phyloP scores from a whole-genome alignment of 2,888 invertebrate species.

The Andrena haemorrhoa region DNA sequence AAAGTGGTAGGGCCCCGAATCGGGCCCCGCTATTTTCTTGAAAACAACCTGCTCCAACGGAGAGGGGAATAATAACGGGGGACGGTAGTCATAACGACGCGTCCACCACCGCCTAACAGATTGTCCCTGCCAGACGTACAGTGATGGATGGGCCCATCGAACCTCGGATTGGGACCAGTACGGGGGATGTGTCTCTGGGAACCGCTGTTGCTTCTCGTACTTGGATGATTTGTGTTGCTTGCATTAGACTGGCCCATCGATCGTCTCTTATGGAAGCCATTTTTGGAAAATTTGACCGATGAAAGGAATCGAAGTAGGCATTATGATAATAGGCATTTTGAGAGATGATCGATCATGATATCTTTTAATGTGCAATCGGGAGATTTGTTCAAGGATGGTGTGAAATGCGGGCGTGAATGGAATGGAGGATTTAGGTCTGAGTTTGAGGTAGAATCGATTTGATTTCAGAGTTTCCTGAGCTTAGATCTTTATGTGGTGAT shows the following conservation, averaged over 20 bases:
- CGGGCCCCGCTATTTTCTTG: background rate
- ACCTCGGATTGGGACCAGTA: slow-evolving; percentile 17
- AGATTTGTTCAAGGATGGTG: background rate
- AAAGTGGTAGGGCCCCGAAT: background rate
- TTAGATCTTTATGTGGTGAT: no score
- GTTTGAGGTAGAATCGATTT: no score
- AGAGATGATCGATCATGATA: slow-evolving; percentile 27
- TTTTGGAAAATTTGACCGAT: background rate
- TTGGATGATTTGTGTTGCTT: slow-evolving; percentile 10
- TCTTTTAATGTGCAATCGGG: background rate
- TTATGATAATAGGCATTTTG: background rate
- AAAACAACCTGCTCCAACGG: slow-evolving; percentile 21
- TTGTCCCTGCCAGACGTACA: slow-evolving; percentile 69
- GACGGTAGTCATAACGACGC: slow-evolving; percentile 66
- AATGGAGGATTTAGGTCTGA: background rate
- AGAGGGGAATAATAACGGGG: slow-evolving; percentile 39
- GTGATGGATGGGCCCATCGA: slow-evolving; percentile 72
- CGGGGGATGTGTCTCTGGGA: slow-evolving; percentile 32
- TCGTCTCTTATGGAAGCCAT: background rate
- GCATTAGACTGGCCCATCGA: slow-evolving; percentile 6
- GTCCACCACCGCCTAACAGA: slow-evolving; percentile 57
- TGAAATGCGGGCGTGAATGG: background rate
- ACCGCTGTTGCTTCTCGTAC: slow-evolving; percentile 5
- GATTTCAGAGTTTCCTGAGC: no score
- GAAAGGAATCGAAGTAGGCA: background rate